Evolutionary conservation across 2,113 vertebrate genomes (phyloP).

Genomic region (Cardinalis cardinalis): DNA sequence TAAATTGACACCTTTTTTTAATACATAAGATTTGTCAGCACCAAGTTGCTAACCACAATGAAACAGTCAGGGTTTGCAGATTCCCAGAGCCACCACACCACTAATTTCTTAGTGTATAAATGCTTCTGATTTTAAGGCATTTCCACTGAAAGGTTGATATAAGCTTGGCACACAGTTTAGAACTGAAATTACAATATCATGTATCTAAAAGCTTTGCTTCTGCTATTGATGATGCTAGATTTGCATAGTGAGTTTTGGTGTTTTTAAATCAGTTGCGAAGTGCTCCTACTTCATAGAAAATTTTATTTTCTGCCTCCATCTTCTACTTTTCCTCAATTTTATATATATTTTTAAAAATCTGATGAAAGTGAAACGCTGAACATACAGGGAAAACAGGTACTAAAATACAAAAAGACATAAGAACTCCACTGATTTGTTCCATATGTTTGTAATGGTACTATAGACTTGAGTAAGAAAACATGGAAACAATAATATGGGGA

Average conservation of each 20-base stretch:
- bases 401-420: neutral
- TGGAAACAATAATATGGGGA: neutral
- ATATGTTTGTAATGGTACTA: neutral
- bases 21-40: neutral
- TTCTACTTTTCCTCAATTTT: neutral
- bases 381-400: neutral
- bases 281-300: neutral
- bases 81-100: neutral
- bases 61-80: neutral
- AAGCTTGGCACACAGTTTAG: neutral
- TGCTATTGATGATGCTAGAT: neutral
- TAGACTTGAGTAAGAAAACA: neutral
- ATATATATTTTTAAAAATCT: neutral
- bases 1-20: neutral
- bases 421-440: neutral
- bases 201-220: neutral
- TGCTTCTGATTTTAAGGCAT: neutral
- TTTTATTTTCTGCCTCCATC: neutral
- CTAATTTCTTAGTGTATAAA: neutral
- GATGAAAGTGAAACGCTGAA: neutral
- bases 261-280: neutral
- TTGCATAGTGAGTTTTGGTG: neutral
- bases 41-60: neutral
- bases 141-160: neutral
- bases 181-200: neutral